Percentiles rank a stretch among this genome's conserved stretches.
Conservation (phyloP, 2,888 invertebrate species). For the Bruchidius siliquastri region DNA sequence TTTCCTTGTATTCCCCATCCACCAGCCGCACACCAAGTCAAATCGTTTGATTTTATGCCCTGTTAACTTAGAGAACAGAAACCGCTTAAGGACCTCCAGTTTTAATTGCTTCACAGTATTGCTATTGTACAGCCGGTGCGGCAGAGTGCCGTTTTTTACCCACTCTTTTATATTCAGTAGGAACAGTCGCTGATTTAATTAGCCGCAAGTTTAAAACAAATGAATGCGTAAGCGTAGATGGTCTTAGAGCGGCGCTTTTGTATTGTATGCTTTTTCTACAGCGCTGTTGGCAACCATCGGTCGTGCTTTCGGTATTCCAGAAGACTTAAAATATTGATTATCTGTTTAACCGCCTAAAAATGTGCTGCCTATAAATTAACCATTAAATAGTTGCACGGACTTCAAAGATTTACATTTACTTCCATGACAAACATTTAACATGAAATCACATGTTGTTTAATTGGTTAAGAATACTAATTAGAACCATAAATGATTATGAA, state of each 20-base stretch:
- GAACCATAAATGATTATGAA: no score
- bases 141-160: not conserved
- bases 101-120: slow-evolving; percentile 13
- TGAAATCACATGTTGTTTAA: no score
- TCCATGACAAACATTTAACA: no score
- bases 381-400: no score
- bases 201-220: slow-evolving; percentile 14
- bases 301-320: not conserved
- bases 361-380: no score
- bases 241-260: slow-evolving; percentile 13
- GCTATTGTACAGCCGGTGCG: slow-evolving; percentile 1
- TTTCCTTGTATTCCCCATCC: not conserved
- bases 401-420: no score
- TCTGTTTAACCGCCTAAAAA: not conserved
- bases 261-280: slow-evolving; percentile 9
- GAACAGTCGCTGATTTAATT: slow-evolving; percentile 17
- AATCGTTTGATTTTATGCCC: slow-evolving; percentile 9
- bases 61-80: slow-evolving; percentile 7
- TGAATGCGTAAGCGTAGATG: slow-evolving; percentile 7
- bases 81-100: slow-evolving; percentile 7
- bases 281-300: not conserved
- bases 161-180: slow-evolving; percentile 15
- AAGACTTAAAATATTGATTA: not conserved
- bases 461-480: no score
- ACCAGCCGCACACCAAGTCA: not conserved